Conservation (phyloP, 92 coral and sea anemone species). For the Zoanthus gigantus region DNA sequence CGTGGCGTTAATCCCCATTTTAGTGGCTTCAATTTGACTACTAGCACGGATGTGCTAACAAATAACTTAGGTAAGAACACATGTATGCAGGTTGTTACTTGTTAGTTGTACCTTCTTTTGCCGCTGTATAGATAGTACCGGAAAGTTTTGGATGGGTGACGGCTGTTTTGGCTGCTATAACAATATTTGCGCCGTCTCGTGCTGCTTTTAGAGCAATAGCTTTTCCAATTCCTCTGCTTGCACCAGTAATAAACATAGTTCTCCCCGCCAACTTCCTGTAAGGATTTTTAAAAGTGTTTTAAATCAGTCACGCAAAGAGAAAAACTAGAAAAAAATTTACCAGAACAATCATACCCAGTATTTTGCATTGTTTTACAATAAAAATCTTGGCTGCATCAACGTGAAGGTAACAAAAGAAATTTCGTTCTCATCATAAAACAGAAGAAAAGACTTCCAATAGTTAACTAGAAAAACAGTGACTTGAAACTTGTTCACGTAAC, state of each 20-base stretch:
- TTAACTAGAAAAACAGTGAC: neutral
- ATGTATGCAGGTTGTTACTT: no score
- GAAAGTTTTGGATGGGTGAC: conserved; percentile 88
- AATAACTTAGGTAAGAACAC: no score
- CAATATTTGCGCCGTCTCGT: conserved; percentile 93
- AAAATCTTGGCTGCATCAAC: neutral
- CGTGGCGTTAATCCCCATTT: no score
- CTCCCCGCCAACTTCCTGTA: conserved; percentile 89
- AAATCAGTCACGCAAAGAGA: neutral
- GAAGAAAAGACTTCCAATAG: no score
- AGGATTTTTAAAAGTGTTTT: neutral
- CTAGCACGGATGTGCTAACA: no score
- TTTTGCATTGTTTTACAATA: neutral
- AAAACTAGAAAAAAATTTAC: neutral
- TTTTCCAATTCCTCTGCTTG: conserved; percentile 98
- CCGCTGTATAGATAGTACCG: conserved; percentile 96
- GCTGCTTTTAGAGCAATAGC: conserved; percentile 97
- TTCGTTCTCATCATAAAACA: neutral
- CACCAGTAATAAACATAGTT: conserved; percentile 93
- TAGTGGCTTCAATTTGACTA: no score
- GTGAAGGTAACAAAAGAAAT: neutral
- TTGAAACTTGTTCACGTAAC: neutral
- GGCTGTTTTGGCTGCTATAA: conserved; percentile 94
- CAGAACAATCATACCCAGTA: neutral
- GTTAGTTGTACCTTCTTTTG: conserved; percentile 79